Evolutionary conservation across 2,113 vertebrate genomes (phyloP).

Genomic region (Pleuronectes platessa): DNA sequence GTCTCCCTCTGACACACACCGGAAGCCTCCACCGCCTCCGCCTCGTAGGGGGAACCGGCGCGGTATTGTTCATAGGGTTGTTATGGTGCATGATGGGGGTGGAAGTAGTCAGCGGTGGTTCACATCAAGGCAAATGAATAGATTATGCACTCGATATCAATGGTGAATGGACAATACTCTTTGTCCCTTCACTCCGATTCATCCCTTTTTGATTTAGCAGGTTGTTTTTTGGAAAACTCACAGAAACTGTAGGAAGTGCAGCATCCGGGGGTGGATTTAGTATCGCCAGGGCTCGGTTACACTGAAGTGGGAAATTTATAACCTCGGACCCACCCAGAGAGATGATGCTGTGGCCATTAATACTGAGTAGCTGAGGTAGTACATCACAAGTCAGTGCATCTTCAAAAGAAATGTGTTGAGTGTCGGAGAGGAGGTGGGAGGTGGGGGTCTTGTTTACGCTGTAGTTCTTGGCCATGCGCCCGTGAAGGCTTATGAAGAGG

Average conservation of each 20-base stretch:
- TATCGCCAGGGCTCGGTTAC: constrained; percentile 25
- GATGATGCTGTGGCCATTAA: constrained; percentile 38
- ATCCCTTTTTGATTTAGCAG: constrained; percentile 71
- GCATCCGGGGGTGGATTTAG: constrained; percentile 54
- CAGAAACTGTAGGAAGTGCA: constrained; percentile 44
- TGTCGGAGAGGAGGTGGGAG: not conserved
- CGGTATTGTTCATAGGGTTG: constrained; percentile 56
- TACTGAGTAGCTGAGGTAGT: constrained; percentile 17
- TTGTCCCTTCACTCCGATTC: constrained; percentile 60
- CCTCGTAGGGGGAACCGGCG: constrained; percentile 37
- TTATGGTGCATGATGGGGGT: constrained; percentile 67
- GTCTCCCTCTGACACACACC: constrained; percentile 52
- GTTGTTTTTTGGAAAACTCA: constrained; percentile 67
- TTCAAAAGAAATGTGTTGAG: constrained; percentile 51
- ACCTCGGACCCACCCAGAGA: constrained; percentile 34
- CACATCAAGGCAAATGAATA: constrained; percentile 71
- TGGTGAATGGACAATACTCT: constrained; percentile 69
- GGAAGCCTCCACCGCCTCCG: constrained; percentile 63
- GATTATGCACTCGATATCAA: constrained; percentile 69
- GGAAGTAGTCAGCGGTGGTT: constrained; percentile 42
- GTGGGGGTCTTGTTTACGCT: constrained; percentile 9
- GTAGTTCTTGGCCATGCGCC: constrained; percentile 31
- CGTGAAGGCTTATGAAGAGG: constrained; percentile 8
- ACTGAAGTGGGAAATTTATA: constrained; percentile 47
- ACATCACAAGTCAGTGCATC: constrained; percentile 35